Base-by-base conservation (phyloP, 2,113 vertebrate genomes). In the Phalacrocorax brasilianus region DNA sequence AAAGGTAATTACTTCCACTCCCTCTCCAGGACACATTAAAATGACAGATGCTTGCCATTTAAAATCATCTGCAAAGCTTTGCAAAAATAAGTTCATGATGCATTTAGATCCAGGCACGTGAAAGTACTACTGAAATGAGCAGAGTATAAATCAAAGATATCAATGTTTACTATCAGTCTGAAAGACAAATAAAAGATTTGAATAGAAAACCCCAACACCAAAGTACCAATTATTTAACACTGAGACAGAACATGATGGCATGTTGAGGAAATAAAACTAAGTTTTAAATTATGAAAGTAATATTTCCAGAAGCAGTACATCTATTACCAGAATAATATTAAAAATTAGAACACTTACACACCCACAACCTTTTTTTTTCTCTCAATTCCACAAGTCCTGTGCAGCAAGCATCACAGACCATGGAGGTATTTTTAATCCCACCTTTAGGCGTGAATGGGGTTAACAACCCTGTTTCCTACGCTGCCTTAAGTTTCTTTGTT, bases 11-110 rank as follows among this genome's bases (percentile, higher is more conserved):
- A 88, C 52, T 92, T 84, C 77, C 68, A 91, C 26, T 50, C 73
- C 85, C 47, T 95, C 68, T 72, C 77, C 19, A 66, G 84, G 42
- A 94, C 76, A 71, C 66, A 93, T 87, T 91, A 84, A 93, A 91
- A 67, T 93, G 89, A 96, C 68, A 77, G 92, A 96, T 93, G 89
- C 47, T 78, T 87, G 38, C 65, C 89, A 91, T 87, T 77, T 91
- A 62, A 84, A 94, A 93, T 93, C 28, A 91, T 81, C 65, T 67
- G 65, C 84, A 96, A 77, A 91, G 87, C 59, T 84, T 26, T 77
- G 73, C 68, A 74, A 81, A 95, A 88, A 59, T 71, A 91, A 89
- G 81, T 77, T 96, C 77, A 81, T 95, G 78, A 94, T n/a, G 58
- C 80, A 89, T 84, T 91, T 92, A 95, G 91, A 96, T 70, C 50